Base-by-base conservation (phyloP, 2,797 vertebrate species). In the Sardinella longiceps region DNA sequence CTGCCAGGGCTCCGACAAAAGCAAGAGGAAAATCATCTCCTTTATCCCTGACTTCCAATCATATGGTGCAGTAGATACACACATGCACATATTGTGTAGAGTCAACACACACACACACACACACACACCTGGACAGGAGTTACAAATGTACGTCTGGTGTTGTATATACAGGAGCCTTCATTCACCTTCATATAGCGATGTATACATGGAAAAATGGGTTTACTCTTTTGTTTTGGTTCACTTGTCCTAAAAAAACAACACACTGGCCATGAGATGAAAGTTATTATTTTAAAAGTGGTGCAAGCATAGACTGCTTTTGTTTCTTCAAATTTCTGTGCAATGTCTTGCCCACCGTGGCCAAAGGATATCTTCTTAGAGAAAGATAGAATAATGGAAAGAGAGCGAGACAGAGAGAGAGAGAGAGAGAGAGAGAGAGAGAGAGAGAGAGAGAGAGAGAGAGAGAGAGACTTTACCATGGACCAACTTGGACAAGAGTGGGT, bases 161-260 rank as follows among this genome's bases (percentile, higher is more conserved):
- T 15, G 56, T 25, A 25, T 60, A 25, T 15, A 70, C 6, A 4
- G 14, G 5, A 70, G 30, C 63, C 30, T 70, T 30, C 30, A 15
- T 15, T 5, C 63, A 70, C 86, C 85, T 90, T 74, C 85, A 81
- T 70, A 60, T 60, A 66, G 84, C 84, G 84, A 87, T 80, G 86
- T 80, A 83, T 80, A 88, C 84, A 85, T 63, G 4, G 28, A 82
- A 83, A 87, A 95, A 95, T 93, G 93, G 91, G 90, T 94, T 94
- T 93, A 93, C 91, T 93, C 93, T 92, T 92, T 94, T 88, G 91
- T 89, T 94, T 89, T 93, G 93, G 94, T 95, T 95, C 94, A 94
- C 89, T 90, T 91, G 91, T 92, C 92, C 92, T 91, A 94, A 92
- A 94, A 94, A 95, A 94, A 93, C 93, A 94, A 94, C 92, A 86